Percentiles rank a stretch among this genome's conserved stretches.
These are phyloP conservation scores for Heteractis magnifica DNA, from an alignment of 92 coral and sea anemone genomes.

Conservation along the genomic window DNA sequence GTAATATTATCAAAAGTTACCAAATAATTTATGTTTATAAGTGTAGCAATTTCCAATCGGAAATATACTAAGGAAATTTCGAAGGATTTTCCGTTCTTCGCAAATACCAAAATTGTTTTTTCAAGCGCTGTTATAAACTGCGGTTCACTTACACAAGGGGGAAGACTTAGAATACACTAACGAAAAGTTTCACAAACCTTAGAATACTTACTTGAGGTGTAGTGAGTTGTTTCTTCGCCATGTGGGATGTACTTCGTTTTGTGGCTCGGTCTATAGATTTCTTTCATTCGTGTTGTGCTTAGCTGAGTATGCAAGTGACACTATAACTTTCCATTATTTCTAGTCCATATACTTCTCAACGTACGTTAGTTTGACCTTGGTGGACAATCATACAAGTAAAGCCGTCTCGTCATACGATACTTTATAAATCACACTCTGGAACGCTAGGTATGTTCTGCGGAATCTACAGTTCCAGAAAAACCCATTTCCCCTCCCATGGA, in stretches of 20 bases:
- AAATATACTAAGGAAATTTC: background rate
- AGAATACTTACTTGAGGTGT: background rate
- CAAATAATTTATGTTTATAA: background rate
- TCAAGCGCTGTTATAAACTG: background rate
- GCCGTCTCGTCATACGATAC: background rate
- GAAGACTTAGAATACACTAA: background rate
- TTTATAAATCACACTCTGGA: background rate
- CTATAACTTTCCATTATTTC: background rate
- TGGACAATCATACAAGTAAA: background rate
- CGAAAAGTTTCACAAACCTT: background rate
- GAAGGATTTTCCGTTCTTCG: constrained; percentile 1
- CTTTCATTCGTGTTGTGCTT: background rate
- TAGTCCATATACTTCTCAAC: background rate
- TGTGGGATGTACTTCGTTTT: background rate
- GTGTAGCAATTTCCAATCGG: background rate
- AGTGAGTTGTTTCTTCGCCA: background rate
- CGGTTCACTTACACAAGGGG: background rate
- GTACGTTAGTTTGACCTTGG: constrained; percentile 1
- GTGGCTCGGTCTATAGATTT: background rate
- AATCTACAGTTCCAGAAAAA: background rate
- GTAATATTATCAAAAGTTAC: background rate
- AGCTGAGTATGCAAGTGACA: background rate
- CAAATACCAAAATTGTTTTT: background rate
- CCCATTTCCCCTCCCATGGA: background rate
- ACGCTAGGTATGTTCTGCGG: background rate